phyloP scores from a whole-genome alignment of 2,113 vertebrate genomes.

The Polyodon spathula region DNA sequence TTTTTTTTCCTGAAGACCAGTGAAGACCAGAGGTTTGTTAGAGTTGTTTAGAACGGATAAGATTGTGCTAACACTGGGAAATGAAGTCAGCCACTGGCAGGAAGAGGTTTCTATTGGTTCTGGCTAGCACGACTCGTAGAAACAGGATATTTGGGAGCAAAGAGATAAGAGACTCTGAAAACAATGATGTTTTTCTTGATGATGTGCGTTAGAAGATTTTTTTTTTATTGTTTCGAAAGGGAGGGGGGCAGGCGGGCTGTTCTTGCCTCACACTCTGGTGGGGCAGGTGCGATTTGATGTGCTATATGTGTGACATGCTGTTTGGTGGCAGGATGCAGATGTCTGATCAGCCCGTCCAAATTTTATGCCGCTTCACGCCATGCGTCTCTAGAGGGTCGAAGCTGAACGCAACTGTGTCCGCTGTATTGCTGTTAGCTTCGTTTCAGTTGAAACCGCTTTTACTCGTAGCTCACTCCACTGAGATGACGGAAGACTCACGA shows the following conservation, averaged over 20 bases:
- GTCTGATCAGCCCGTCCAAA: constrained; percentile 49
- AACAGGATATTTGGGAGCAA: constrained; percentile 93
- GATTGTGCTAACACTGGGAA: constrained; percentile 91
- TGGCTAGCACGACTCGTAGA: constrained; percentile 72
- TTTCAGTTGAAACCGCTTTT: neutral
- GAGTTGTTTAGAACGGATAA: constrained; percentile 85
- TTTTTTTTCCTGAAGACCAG: constrained; percentile 46
- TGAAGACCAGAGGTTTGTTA: constrained; percentile 38
- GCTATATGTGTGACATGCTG: constrained; percentile 40
- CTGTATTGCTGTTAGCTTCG: neutral
- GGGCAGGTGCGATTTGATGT: constrained; percentile 60
- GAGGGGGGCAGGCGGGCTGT: constrained; percentile 18
- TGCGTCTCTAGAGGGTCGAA: constrained; percentile 22
- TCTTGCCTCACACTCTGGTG: constrained; percentile 36
- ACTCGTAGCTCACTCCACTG: neutral
- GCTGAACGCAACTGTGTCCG: neutral
- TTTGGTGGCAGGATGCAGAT: constrained; percentile 65
- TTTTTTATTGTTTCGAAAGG: constrained; percentile 23
- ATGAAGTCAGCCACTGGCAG: constrained; percentile 88
- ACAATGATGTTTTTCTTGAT: constrained; percentile 92
- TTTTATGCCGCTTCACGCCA: constrained; percentile 29
- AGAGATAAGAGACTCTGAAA: constrained; percentile 83
- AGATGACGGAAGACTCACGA: too few relatives aligned
- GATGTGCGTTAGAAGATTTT: constrained; percentile 60
- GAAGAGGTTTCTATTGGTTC: constrained; percentile 92